Conservation (phyloP, 2,113 vertebrate species). For the Phycodurus eques region DNA sequence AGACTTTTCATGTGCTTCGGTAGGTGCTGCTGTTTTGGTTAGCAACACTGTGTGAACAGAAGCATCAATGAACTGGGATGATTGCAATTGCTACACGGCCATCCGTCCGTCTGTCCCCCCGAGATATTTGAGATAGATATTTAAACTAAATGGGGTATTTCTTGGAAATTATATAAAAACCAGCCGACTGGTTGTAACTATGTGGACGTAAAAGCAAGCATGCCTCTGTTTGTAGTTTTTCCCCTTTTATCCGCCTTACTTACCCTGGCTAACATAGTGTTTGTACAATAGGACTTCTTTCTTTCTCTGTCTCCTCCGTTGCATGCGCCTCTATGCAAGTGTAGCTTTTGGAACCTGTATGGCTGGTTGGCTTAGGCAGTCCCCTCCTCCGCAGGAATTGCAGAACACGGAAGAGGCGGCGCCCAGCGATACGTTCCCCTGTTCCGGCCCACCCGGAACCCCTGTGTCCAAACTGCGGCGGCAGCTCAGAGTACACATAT, state of each 20-base stretch:
- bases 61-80: not conserved
- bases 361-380: conserved; percentile 75
- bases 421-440: conserved; percentile 52
- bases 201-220: not conserved
- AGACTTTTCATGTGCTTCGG: not conserved
- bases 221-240: not conserved
- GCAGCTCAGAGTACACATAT: conserved; percentile 62
- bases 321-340: conserved; percentile 62
- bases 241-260: not conserved
- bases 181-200: not conserved
- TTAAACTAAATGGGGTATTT: no score
- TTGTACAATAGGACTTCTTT: conserved; percentile 25
- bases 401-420: conserved; percentile 47
- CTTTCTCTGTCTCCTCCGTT: conserved; percentile 50
- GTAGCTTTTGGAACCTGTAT: conserved; percentile 57
- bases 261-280: conserved; percentile 25
- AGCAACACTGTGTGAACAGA: not conserved
- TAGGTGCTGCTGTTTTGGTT: not conserved
- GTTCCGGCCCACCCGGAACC: conserved; percentile 46
- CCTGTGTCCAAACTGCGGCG: conserved; percentile 51
- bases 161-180: not conserved
- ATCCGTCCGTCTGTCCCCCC: not conserved
- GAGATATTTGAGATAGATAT: not conserved
- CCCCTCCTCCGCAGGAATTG: conserved; percentile 68
- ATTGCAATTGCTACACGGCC: not conserved